Evolutionary conservation across 1,140 invertebrate genomes (phyloP).

Genomic region (Drosophila bipectinata): DNA sequence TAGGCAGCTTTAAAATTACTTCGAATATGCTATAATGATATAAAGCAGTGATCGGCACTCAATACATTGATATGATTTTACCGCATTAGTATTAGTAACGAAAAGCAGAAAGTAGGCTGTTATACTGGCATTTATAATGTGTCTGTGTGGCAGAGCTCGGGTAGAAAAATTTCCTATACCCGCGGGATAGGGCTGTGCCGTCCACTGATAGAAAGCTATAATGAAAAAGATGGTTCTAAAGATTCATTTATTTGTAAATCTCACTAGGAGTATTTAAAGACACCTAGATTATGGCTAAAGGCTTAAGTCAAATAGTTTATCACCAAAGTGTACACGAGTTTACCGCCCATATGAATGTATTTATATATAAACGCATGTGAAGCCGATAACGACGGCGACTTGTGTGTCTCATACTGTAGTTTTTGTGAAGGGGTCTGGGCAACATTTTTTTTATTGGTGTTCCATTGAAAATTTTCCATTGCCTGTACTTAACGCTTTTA

Average conservation of each 20-base stretch:
- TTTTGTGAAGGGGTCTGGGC: constrained; percentile 27
- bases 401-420: constrained; percentile 4
- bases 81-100: too few species aligned
- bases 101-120: too few species aligned
- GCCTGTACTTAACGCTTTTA: constrained; percentile 13
- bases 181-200: too few species aligned
- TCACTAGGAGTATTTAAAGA: constrained; percentile 21
- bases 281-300: constrained; percentile 13
- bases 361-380: background rate
- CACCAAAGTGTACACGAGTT: constrained; percentile 17
- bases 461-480: constrained; percentile 10
- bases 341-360: background rate
- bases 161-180: too few species aligned
- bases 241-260: constrained; percentile 10
- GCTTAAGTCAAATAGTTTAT: constrained; percentile 73
- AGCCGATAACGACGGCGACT: constrained; percentile 18
- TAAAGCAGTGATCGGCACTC: too few species aligned
- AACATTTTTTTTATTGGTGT: background rate
- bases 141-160: too few species aligned
- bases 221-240: background rate
- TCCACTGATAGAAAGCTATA: too few species aligned
- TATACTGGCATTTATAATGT: too few species aligned
- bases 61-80: too few species aligned
- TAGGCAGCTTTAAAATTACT: too few species aligned
- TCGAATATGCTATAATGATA: too few species aligned